A percentile compares a stretch with the other conserved stretches of the same genome.
Conservation (phyloP, 2,888 invertebrate species). For the Lasioglossum figueresi region DNA sequence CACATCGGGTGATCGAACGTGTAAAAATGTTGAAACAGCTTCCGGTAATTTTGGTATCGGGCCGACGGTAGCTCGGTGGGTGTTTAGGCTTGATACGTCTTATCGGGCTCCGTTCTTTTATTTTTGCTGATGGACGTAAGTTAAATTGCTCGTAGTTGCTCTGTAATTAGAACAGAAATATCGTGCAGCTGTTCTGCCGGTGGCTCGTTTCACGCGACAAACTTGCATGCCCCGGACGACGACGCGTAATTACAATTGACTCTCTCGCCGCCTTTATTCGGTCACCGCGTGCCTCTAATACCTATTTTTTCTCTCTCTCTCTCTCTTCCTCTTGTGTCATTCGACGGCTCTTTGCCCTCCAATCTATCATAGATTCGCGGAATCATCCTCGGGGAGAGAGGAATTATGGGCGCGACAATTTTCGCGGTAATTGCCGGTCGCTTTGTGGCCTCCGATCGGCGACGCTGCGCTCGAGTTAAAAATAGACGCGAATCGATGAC, state of each 20-base stretch:
- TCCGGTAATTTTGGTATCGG: conserved; percentile 18
- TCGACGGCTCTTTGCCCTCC: not conserved
- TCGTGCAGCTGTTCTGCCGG: conserved; percentile 52
- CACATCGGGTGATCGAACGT: not conserved
- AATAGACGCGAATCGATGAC: conserved; percentile 50
- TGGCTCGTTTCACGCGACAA: conserved; percentile 62
- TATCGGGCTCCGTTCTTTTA: conserved; percentile 15
- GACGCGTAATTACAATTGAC: conserved; percentile 40
- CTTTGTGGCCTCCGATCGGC: conserved; percentile 1
- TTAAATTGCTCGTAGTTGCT: conserved; percentile 41
- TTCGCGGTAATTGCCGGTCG: conserved; percentile 6
- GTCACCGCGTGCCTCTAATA: not conserved
- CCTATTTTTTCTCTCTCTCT: not conserved
- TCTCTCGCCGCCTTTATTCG: not conserved
- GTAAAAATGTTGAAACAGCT: not conserved
- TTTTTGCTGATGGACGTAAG: conserved; percentile 25
- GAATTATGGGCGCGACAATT: not conserved
- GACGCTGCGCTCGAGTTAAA: conserved; percentile 34
- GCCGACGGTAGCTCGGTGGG: not conserved
- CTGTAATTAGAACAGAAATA: conserved; percentile 60
- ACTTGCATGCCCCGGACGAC: conserved; percentile 33
- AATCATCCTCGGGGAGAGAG: not conserved
- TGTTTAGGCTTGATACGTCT: conserved; percentile 24
- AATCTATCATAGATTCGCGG: not conserved
- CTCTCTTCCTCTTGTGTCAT: not conserved